Evolutionary conservation across 1,140 invertebrate species (phyloP), one percentile per base, ranked within the genome.

Genomic region (Drosophila sechellia): DNA sequence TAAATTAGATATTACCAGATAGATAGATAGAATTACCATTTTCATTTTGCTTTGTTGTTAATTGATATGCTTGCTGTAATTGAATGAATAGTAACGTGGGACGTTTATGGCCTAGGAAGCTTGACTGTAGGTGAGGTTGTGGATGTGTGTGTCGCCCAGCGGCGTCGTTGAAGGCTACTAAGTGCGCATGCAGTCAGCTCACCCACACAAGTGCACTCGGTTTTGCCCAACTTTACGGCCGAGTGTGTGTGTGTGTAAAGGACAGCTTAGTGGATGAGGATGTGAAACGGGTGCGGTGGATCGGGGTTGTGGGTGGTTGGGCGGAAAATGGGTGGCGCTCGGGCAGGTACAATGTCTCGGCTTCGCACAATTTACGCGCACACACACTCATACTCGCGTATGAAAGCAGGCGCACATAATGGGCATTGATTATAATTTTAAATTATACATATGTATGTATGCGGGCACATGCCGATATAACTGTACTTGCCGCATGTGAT

Each of bases 381-480:
- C 70, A 89, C 58, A 42, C n/a, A 64, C 57, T 46, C 63, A 11
- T 35, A 52, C 8, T 53, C 17, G 31, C 39, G 40, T 34, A 34
- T 57, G 64, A 64, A 86, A 76, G 83, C 61, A 87, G 70, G 71
- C 70, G 69, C 68, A 76, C 55, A 68, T 71, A 63, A 57, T 57
- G 65, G 65, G 69, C 84, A 80, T 89, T 87, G 84, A 87, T 87
- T 89, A 87, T 87, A 87, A 87, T 89, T 89, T 89, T 89, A 87
- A 87, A 87, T 85, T 90, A 89, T 84, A 69, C 63, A 77, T 72
- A 71, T 50, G 40, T 72, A 71, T 50, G 40, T 61, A 58, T 66
- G 65, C 34, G 63, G 50, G 52, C 25, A 48, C 66, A 70, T 57
- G 40, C 64, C 27, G 35, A 70, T 70, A 48, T 55, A 76, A 80